A percentile compares a stretch with the other conserved stretches of the same genome.
Conservation (phyloP, 1,140 invertebrate species). For the Manduca sexta region DNA sequence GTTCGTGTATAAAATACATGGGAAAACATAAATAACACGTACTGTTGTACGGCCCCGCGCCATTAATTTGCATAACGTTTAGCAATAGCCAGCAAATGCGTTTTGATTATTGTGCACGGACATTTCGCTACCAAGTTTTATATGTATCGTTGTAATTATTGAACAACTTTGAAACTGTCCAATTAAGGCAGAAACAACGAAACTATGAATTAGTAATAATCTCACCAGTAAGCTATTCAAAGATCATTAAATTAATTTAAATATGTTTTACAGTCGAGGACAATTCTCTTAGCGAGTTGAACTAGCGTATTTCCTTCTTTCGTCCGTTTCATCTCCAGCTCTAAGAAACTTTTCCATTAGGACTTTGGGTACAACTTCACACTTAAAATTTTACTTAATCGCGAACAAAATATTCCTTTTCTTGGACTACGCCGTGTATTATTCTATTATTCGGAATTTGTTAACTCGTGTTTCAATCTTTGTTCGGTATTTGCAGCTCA, state of each 20-base stretch:
- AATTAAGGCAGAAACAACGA: no score
- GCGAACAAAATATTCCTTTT: conserved; percentile 41
- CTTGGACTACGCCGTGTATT: conserved; percentile 22
- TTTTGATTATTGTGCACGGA: no score
- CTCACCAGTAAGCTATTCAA: not conserved
- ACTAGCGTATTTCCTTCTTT: conserved; percentile 30
- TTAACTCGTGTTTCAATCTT: conserved; percentile 15
- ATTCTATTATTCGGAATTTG: conserved; percentile 21
- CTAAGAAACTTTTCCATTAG: conserved; percentile 48
- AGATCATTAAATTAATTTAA: conserved; percentile 14
- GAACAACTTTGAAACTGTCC: no score
- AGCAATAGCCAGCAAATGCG: no score
- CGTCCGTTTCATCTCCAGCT: conserved; percentile 31
- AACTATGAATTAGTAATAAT: conserved; percentile 1
- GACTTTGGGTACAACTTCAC: conserved; percentile 32
- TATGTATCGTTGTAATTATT: no score
- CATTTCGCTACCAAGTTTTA: no score
- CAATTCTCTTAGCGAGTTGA: conserved; percentile 26
- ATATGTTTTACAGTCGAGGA: conserved; percentile 30
- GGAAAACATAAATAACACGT: no score
- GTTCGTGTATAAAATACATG: no score
- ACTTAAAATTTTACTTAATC: conserved; percentile 48
- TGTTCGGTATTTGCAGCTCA: not conserved
- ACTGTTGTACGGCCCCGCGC: no score
- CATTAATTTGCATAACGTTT: no score